A percentile compares a stretch with the other conserved stretches of the same genome.
Evolutionary conservation across 2,888 invertebrate genomes (phyloP).

Genomic region (Cheilosia soror): DNA sequence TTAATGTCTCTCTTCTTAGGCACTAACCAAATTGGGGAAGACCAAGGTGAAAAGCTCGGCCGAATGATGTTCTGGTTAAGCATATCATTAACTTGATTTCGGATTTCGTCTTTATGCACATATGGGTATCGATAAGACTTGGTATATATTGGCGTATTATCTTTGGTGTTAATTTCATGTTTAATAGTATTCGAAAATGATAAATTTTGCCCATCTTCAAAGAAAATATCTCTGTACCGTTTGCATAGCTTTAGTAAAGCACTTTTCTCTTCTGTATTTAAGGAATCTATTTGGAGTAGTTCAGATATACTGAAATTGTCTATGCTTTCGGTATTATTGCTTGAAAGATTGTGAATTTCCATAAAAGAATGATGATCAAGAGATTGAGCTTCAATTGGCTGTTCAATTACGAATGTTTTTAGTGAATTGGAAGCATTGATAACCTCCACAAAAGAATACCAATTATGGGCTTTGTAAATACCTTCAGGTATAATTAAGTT

Average conservation of each 20-base stretch:
- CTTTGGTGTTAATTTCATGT: slow-evolving; percentile 79
- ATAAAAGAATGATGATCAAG: slow-evolving; percentile 9
- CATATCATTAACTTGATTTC: neutral
- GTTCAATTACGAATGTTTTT: slow-evolving; percentile 38
- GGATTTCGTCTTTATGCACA: neutral
- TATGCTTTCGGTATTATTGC: slow-evolving; percentile 4
- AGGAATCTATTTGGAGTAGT: slow-evolving; percentile 1
- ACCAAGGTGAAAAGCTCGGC: neutral
- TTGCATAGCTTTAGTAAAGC: slow-evolving; percentile 46
- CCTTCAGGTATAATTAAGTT: too few relatives aligned
- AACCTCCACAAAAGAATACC: too few relatives aligned
- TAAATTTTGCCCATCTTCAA: slow-evolving; percentile 46
- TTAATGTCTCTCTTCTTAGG: neutral
- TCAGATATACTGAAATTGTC: neutral
- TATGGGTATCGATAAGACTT: neutral
- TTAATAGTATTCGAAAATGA: slow-evolving; percentile 72
- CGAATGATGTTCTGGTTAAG: neutral
- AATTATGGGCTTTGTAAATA: too few relatives aligned
- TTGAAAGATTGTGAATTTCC: slow-evolving; percentile 24
- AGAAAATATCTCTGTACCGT: slow-evolving; percentile 51
- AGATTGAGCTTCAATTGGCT: slow-evolving; percentile 45
- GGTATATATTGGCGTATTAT: slow-evolving; percentile 76
- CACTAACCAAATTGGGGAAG: neutral
- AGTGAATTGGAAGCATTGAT: neutral
- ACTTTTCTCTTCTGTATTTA: slow-evolving; percentile 6